These are phyloP conservation scores for Macrosoma leucophasiata DNA, from an alignment of 2,888 invertebrate genomes.

Conservation along the genomic window DNA sequence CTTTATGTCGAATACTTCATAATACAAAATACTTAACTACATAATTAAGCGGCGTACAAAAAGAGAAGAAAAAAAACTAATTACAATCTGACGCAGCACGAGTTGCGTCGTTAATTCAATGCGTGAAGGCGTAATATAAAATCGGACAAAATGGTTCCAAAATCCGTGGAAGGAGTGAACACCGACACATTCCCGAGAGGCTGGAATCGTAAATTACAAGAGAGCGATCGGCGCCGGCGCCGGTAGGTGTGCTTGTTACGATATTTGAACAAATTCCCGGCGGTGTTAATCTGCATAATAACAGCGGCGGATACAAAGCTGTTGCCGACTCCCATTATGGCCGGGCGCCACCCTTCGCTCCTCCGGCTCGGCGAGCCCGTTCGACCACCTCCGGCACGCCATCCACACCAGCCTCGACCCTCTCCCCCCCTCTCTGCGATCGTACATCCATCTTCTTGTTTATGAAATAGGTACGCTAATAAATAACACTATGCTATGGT, in stretches of 20 bases:
- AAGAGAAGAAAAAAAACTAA: slow-evolving; percentile 31
- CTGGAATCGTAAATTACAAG: slow-evolving; percentile 66
- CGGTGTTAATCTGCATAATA: slow-evolving; percentile 77
- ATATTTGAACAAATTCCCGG: slow-evolving; percentile 75
- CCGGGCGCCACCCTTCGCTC: slow-evolving; percentile 68
- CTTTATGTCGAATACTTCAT: too few species aligned
- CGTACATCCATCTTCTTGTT: too few species aligned
- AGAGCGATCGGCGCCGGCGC: slow-evolving; percentile 67
- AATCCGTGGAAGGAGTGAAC: slow-evolving; percentile 48
- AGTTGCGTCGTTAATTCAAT: too few species aligned
- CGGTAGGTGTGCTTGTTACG: slow-evolving; percentile 71
- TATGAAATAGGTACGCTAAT: too few species aligned
- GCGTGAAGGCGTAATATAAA: slow-evolving; percentile 51
- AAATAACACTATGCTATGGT: too few species aligned
- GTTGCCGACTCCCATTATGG: slow-evolving; percentile 69
- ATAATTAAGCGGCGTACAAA: too few species aligned
- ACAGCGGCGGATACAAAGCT: slow-evolving; percentile 70
- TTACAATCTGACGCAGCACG: slow-evolving; percentile 36
- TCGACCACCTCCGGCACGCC: slow-evolving; percentile 26
- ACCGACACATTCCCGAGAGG: slow-evolving; percentile 62
- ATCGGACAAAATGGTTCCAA: slow-evolving; percentile 46
- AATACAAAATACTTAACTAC: too few species aligned
- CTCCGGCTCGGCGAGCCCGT: slow-evolving; percentile 36
- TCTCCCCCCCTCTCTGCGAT: slow-evolving; percentile 20
- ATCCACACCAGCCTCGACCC: slow-evolving; percentile 22